Evolutionary conservation across 1,140 invertebrate species (phyloP).

Genomic region (Megathymus violae): DNA sequence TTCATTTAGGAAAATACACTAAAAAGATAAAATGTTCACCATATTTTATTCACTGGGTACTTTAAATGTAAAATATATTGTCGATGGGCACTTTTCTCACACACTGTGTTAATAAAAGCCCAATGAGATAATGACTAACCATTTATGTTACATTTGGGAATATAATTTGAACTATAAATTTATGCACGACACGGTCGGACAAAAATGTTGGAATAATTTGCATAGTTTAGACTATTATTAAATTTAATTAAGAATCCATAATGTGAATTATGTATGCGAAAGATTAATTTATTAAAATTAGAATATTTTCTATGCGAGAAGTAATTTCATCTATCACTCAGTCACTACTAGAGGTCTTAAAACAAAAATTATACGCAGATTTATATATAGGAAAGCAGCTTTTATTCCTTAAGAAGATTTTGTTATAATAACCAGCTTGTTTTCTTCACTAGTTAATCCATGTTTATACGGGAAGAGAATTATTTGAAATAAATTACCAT

Average conservation of each 20-base stretch:
- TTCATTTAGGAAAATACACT: not conserved
- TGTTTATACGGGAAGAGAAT: not conserved
- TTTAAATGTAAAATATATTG: constrained; percentile 14
- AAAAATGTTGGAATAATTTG: constrained; percentile 29
- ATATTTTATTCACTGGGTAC: not conserved
- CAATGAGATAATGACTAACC: constrained; percentile 25
- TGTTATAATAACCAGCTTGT: not conserved
- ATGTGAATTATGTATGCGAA: constrained; percentile 15
- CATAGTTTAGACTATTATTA: constrained; percentile 24
- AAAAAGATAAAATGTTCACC: not conserved
- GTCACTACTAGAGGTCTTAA: not conserved
- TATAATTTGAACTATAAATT: constrained; percentile 24
- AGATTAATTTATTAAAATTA: constrained; percentile 16
- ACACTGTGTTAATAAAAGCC: constrained; percentile 27
- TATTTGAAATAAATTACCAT: not conserved
- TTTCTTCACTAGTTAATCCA: not conserved
- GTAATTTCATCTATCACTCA: not conserved
- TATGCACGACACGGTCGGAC: constrained; percentile 22
- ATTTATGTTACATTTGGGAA: constrained; percentile 28
- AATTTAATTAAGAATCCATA: constrained; percentile 21
- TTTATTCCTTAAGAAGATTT: too few species aligned
- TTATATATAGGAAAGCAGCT: too few species aligned
- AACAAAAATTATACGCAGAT: not conserved
- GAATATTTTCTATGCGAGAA: not conserved
- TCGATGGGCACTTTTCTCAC: constrained; percentile 20